A percentile compares a stretch with the other conserved stretches of the same genome.
Conservation (phyloP, 2,888 invertebrate genomes). For the Sinhomidia bicolor region DNA sequence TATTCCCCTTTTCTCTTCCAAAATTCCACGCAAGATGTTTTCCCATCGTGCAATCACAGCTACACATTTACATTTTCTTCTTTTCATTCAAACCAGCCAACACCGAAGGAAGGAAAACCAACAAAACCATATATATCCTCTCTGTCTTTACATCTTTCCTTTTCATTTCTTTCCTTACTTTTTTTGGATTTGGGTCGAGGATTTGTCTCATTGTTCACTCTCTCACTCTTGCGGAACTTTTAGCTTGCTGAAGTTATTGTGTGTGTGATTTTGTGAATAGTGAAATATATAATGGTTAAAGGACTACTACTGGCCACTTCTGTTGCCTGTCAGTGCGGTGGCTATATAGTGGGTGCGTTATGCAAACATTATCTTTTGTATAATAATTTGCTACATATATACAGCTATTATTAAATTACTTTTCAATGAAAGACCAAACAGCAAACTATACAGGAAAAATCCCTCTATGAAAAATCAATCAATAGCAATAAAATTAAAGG, state of each 20-base stretch:
- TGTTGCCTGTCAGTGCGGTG: not conserved
- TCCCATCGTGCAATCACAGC: not conserved
- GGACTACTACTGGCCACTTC: not conserved
- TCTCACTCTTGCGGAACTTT: not conserved
- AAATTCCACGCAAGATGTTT: not conserved
- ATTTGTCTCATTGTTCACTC: not conserved
- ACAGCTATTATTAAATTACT: too few species aligned
- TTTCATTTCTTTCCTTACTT: not conserved
- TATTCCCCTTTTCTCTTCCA: not conserved
- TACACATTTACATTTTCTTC: not conserved
- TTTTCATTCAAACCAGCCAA: not conserved
- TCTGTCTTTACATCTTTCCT: not conserved
- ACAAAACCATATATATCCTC: not conserved
- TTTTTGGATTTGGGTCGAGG: slow-evolving; percentile 23
- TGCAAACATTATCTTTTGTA: not conserved
- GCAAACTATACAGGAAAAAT: not conserved
- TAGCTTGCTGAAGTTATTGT: not conserved
- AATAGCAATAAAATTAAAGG: not conserved
- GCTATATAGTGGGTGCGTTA: not conserved
- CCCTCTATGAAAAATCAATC: not conserved
- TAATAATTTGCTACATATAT: too few species aligned
- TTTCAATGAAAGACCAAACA: not conserved
- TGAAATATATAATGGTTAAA: not conserved
- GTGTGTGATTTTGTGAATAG: not conserved
- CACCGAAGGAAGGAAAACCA: not conserved